A percentile compares a stretch with the other conserved stretches of the same genome.
phyloP scores from a whole-genome alignment of 2,888 invertebrate species.

The Scaptomyza flava region DNA sequence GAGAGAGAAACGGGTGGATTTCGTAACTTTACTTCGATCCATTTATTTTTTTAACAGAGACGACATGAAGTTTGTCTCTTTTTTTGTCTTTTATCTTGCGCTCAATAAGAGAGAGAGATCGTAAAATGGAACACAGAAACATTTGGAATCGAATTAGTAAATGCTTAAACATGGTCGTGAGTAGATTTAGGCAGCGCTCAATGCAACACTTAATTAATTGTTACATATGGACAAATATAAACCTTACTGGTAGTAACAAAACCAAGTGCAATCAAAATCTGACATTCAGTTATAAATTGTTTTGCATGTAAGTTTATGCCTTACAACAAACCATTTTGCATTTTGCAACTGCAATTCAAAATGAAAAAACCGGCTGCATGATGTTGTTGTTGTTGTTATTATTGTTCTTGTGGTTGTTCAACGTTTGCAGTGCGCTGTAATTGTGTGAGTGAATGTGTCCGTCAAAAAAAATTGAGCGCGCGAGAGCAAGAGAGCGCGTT shows the following conservation, averaged over 20 bases:
- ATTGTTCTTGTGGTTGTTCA: slow-evolving; percentile 24
- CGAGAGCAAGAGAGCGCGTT: slow-evolving; percentile 11
- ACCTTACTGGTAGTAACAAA: neutral
- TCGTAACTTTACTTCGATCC: slow-evolving; percentile 12
- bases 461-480: neutral
- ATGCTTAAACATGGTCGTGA: slow-evolving; percentile 38
- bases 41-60: slow-evolving; percentile 4
- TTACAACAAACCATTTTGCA: slow-evolving; percentile 42
- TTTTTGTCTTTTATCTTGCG: slow-evolving; percentile 6
- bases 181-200: slow-evolving; percentile 16
- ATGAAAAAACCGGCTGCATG: slow-evolving; percentile 50
- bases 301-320: slow-evolving; percentile 27
- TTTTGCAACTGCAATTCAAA: slow-evolving; percentile 32
- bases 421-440: slow-evolving; percentile 28
- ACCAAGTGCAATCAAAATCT: neutral
- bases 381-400: slow-evolving; percentile 30
- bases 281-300: neutral
- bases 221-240: neutral
- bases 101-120: slow-evolving; percentile 50
- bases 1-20: slow-evolving; percentile 10
- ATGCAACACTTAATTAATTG: slow-evolving; percentile 6
- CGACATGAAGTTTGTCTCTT: neutral
- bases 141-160: slow-evolving; percentile 43
- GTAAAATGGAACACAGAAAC: slow-evolving; percentile 12
- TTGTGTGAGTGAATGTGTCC: slow-evolving; percentile 21